Percentiles rank a stretch among this genome's conserved stretches.
Conservation (phyloP, 1,140 invertebrate genomes). For the Acromyrmex heyeri region DNA sequence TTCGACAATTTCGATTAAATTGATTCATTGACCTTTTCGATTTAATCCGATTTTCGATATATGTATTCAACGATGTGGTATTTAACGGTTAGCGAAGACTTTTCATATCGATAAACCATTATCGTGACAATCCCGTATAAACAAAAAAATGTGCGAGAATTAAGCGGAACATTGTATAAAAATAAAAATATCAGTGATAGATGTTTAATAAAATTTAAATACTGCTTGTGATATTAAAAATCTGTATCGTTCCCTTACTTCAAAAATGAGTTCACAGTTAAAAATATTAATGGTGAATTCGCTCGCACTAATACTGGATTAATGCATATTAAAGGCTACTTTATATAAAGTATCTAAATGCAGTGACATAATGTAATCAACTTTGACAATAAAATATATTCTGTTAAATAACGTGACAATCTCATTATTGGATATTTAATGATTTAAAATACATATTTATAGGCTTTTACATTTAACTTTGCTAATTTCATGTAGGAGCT, state of each 20-base stretch:
- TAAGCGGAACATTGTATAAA: background rate
- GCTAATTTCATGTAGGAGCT: too few species aligned
- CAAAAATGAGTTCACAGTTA: too few species aligned
- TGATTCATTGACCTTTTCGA: conserved; percentile 52
- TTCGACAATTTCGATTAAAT: conserved; percentile 54
- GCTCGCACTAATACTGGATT: too few species aligned
- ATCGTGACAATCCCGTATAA: conserved; percentile 35
- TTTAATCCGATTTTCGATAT: conserved; percentile 54
- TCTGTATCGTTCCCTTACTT: background rate
- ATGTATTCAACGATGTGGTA: conserved; percentile 36
- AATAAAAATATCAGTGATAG: background rate
- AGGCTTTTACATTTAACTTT: too few species aligned
- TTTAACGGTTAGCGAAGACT: conserved; percentile 17
- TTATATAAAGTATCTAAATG: too few species aligned
- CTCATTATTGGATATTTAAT: too few species aligned
- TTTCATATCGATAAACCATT: conserved; percentile 39
- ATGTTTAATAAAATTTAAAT: background rate
- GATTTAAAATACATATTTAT: too few species aligned
- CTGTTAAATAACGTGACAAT: too few species aligned
- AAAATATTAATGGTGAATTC: too few species aligned
- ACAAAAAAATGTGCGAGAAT: conserved; percentile 10
- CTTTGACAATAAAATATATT: too few species aligned
- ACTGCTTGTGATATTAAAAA: conserved; percentile 11
- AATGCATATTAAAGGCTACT: too few species aligned
- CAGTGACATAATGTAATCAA: too few species aligned